Percentiles rank a stretch among this genome's conserved stretches.
These are phyloP conservation scores for Myotis findleyi DNA, from an alignment of 2,797 vertebrate genomes.

Conservation along the genomic window DNA sequence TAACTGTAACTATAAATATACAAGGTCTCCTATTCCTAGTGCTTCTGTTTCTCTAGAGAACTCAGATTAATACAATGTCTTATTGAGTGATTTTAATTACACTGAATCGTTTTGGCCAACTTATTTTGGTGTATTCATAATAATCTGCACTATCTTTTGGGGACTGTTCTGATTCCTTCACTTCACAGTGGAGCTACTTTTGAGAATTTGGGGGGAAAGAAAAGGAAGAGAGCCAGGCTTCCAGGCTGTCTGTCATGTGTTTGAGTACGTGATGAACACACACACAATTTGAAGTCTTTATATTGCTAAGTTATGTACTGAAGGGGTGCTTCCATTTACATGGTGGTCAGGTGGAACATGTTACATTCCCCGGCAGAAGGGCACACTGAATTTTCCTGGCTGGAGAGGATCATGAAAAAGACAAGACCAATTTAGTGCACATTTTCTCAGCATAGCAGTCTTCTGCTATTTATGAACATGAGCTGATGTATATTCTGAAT, in stretches of 20 bases:
- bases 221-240: neutral
- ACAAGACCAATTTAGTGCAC: neutral
- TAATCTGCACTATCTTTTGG: neutral
- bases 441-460: neutral
- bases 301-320: neutral
- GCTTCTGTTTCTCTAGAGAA: neutral
- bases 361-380: neutral
- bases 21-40: neutral
- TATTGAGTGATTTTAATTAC: neutral
- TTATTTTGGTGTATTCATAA: neutral
- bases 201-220: neutral
- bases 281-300: neutral
- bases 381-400: neutral
- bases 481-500: slow-evolving; percentile 23
- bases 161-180: neutral
- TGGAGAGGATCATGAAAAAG: neutral
- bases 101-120: neutral
- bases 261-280: neutral
- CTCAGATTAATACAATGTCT: neutral
- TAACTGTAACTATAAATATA: neutral
- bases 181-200: neutral
- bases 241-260: neutral
- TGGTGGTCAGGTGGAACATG: neutral
- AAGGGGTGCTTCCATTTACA: neutral
- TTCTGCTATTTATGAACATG: slow-evolving; percentile 24